These are phyloP conservation scores for Drosophila subobscura DNA, from an alignment of 1,140 invertebrate species.

Conservation along the genomic window DNA sequence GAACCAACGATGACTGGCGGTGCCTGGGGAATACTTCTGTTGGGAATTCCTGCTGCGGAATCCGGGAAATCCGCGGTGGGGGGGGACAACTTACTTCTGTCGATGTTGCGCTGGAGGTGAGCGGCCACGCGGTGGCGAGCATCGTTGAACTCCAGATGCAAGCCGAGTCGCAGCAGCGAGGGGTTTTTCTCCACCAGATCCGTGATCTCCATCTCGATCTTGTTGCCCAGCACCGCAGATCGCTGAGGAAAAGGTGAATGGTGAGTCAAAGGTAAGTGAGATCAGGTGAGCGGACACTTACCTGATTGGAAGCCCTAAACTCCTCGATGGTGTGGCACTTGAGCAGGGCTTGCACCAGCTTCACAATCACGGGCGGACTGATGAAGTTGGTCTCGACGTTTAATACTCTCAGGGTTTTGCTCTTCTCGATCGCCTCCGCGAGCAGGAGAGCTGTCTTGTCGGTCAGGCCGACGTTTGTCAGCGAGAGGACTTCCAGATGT, in stretches of 20 bases:
- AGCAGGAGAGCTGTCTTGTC: constrained; percentile 94
- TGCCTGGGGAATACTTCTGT: no score
- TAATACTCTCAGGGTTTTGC: constrained; percentile 93
- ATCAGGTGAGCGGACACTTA: constrained; percentile 83
- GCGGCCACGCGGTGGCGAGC: constrained; percentile 95
- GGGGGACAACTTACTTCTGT: constrained; percentile 92
- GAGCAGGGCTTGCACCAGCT: constrained; percentile 93
- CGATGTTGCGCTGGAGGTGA: constrained; percentile 97
- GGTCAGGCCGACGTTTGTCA: constrained; percentile 96
- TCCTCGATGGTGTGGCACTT: constrained; percentile 94
- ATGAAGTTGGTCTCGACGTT: constrained; percentile 99
- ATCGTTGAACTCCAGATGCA: constrained; percentile 98
- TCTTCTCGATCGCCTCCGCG: constrained; percentile 93
- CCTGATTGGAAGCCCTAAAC: constrained; percentile 98
- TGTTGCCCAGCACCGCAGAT: constrained; percentile 97
- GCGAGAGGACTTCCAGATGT: constrained; percentile 94
- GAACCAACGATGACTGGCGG: constrained; percentile 60
- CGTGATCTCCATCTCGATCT: constrained; percentile 99
- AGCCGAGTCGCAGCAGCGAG: constrained; percentile 94
- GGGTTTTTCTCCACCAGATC: constrained; percentile 96
- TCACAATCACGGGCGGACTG: constrained; percentile 91
- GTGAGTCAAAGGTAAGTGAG: neutral
- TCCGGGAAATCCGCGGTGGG: constrained; percentile 7
- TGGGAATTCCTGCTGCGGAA: no score
- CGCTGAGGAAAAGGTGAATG: constrained; percentile 86